phyloP scores from a whole-genome alignment of 2,797 vertebrate genomes.

The Pampus argenteus region DNA sequence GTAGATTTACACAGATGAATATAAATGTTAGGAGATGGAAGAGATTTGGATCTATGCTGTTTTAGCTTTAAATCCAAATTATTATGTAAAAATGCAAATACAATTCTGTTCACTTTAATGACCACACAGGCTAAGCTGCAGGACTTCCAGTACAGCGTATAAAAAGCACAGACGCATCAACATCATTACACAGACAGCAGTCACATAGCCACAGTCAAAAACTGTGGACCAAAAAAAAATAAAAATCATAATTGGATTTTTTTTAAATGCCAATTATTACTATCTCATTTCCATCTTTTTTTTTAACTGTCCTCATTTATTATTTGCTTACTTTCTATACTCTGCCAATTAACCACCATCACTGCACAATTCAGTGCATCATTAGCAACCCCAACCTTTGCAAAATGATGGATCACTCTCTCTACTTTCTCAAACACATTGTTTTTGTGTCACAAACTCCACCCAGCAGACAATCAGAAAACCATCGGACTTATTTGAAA shows the following conservation, averaged over 20 bases:
- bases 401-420: no score
- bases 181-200: neutral
- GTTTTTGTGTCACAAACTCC: neutral
- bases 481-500: neutral
- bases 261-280: neutral
- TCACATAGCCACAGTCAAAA: neutral
- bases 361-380: neutral
- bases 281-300: neutral
- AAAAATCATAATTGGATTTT: neutral
- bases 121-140: no score
- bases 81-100: slow-evolving; percentile 4
- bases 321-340: neutral
- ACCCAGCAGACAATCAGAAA: neutral
- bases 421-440: neutral
- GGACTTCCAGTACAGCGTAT: neutral
- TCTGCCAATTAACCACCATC: neutral
- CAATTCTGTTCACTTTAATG: no score
- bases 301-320: neutral
- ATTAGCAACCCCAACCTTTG: neutral
- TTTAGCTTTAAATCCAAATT: slow-evolving; percentile 1
- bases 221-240: neutral
- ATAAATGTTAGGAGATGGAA: neutral
- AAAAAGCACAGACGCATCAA: neutral
- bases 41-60: neutral
- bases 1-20: slow-evolving; percentile 17